These are phyloP conservation scores for Tokudaia muenninki DNA, from an alignment of 2,797 vertebrate genomes.

Conservation along the genomic window DNA sequence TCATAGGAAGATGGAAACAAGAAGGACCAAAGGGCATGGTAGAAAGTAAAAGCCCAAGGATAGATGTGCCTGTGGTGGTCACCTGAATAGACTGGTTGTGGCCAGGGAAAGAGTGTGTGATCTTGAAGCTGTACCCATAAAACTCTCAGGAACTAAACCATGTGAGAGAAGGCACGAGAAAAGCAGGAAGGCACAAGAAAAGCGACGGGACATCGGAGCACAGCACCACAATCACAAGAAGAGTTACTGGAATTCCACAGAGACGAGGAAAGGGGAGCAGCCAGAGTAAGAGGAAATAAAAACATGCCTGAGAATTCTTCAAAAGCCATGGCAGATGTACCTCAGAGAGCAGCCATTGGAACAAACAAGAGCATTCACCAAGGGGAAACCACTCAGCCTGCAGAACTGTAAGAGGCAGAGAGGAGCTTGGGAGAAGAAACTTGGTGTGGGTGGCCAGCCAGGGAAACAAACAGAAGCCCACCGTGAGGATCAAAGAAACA, in stretches of 20 bases:
- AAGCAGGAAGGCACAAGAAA: rapidly evolving
- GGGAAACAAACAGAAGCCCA: background rate
- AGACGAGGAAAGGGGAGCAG: background rate
- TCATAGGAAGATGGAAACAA: background rate
- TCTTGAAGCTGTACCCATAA: rapidly evolving
- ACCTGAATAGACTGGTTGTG: rapidly evolving
- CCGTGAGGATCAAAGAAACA: background rate
- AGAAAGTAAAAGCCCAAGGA: background rate
- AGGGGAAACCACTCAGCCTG: background rate
- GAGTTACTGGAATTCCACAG: background rate
- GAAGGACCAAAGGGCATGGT: rapidly evolving
- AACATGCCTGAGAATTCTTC: background rate
- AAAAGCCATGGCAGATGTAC: background rate
- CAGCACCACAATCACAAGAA: rapidly evolving
- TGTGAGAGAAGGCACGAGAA: rapidly evolving
- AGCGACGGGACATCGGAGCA: rapidly evolving
- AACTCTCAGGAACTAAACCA: background rate
- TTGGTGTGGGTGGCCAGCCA: background rate
- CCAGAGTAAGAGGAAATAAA: background rate
- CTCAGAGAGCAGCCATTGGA: background rate
- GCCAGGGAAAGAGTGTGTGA: rapidly evolving
- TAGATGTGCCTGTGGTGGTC: rapidly evolving
- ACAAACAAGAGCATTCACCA: rapidly evolving
- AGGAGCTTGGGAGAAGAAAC: background rate
- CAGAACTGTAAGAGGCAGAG: background rate